Base-by-base conservation (phyloP, 1,140 invertebrate genomes). In the Dendroctonus ponderosae region DNA sequence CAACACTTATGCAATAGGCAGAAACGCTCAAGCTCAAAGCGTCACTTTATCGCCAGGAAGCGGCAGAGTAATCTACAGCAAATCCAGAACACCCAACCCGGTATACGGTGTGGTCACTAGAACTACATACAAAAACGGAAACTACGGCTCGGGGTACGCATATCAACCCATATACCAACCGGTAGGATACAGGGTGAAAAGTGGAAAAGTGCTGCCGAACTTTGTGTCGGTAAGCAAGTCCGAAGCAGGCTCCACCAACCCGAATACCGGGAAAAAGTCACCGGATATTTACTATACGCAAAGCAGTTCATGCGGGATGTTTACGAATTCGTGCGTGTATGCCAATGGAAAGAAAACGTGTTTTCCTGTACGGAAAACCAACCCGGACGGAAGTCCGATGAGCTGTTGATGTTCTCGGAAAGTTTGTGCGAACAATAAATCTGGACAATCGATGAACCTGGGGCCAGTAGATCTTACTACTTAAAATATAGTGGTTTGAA, bases 221-320 rank as follows among this genome's bases (percentile, higher is more conserved):
- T 90, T 87, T 74, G 82, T 89, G 0, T 89, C 89, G 0, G 85
- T 91, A 4, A 89, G 89, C 1, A 92, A 91, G 73, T 90, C 89
- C 12, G 85, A 91, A 42, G 87, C 89, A 5, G 88, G 90, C 11
- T 86, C 85, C 68, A 80, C 88, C 53, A 80, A 79, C 64, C 71
- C 82, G 43, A 74, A 77, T 0, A 80, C 79, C 66, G 85, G 86
- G 50, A 81, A 84, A 54, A 87, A 86, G 75, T 86, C 77, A 83
- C 83, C 86, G n/a, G 87, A 87, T 65, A 87, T 90, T 14, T 92
- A 92, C 78, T 93, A 91, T 66, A 91, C 89, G 0, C 92, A 93
- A 76, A 91, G 89, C 11, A 91, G 90, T 3, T 91, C 88, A 0
- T 93, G 90, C 77, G 91, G 91, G 40, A 91, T 91, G 72, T 92